Conservation (phyloP, 1,140 invertebrate species). For the Lysiphlebus fabarum region DNA sequence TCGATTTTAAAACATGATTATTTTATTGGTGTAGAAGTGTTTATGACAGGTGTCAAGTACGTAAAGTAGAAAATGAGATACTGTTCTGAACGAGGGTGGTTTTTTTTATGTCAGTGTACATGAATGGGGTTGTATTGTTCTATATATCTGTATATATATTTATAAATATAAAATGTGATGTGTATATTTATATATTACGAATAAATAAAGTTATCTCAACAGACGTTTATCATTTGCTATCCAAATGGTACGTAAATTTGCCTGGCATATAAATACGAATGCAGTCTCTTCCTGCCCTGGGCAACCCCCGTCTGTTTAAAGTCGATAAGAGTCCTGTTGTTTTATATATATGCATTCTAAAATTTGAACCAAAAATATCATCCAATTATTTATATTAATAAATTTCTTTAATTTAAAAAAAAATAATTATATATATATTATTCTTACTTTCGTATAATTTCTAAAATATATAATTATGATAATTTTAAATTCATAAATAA, state of each 20-base stretch:
- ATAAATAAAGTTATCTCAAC: slow-evolving; percentile 57
- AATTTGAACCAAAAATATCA: too few species aligned
- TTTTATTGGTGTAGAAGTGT: not conserved
- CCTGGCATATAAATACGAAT: slow-evolving; percentile 36
- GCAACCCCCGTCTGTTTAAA: slow-evolving; percentile 42
- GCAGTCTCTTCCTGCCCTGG: slow-evolving; percentile 19
- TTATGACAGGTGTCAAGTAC: slow-evolving; percentile 5
- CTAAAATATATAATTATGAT: too few species aligned
- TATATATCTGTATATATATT: not conserved
- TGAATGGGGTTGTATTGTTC: not conserved
- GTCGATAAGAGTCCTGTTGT: slow-evolving; percentile 47
- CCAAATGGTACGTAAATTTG: slow-evolving; percentile 54
- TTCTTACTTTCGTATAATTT: too few species aligned
- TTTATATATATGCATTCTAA: too few species aligned
- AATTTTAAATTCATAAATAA: too few species aligned
- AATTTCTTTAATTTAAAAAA: too few species aligned
- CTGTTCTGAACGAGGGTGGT: not conserved
- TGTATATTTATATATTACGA: slow-evolving; percentile 45
- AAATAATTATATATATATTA: too few species aligned
- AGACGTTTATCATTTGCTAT: slow-evolving; percentile 56
- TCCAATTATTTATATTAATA: too few species aligned
- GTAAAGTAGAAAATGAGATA: not conserved
- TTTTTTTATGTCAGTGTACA: not conserved
- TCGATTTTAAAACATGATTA: too few species aligned
- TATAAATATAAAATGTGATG: slow-evolving; percentile 5